Percentiles rank a stretch among this genome's conserved stretches.
These are phyloP conservation scores for Eulacestoma nigropectus DNA, from an alignment of 2,113 vertebrate species.

Conservation along the genomic window DNA sequence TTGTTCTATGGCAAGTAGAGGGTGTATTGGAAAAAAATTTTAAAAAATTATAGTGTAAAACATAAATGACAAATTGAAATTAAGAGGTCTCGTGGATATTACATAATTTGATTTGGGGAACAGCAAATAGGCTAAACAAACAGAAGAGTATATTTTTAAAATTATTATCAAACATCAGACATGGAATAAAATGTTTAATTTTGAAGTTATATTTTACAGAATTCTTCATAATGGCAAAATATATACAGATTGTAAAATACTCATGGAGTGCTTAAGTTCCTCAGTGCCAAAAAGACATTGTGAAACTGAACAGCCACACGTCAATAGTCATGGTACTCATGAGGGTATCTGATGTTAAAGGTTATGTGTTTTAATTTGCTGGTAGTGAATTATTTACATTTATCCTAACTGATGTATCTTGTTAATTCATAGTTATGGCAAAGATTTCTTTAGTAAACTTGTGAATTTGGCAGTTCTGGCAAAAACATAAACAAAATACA, in stretches of 20 bases:
- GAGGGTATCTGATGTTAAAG: neutral
- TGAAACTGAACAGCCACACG: neutral
- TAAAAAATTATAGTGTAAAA: neutral
- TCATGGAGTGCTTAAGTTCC: neutral
- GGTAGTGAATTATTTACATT: neutral
- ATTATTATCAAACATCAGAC: neutral
- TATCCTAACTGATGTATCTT: neutral
- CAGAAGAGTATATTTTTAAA: neutral
- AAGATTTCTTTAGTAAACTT: neutral
- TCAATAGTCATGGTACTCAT: neutral
- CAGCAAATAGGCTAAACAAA: neutral
- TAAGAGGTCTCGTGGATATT: neutral
- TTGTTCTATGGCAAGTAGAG: neutral
- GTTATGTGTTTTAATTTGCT: neutral
- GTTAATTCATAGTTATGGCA: neutral
- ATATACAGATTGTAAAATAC: neutral
- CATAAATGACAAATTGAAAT: neutral
- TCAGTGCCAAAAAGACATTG: neutral
- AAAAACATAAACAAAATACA: neutral
- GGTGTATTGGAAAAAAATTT: neutral
- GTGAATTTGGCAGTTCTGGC: neutral
- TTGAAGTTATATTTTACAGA: neutral
- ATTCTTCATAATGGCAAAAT: neutral
- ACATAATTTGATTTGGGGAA: neutral
- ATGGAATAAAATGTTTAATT: neutral